Conservation (phyloP, 2,888 invertebrate genomes). For the Yponomeuta cagnagella region DNA sequence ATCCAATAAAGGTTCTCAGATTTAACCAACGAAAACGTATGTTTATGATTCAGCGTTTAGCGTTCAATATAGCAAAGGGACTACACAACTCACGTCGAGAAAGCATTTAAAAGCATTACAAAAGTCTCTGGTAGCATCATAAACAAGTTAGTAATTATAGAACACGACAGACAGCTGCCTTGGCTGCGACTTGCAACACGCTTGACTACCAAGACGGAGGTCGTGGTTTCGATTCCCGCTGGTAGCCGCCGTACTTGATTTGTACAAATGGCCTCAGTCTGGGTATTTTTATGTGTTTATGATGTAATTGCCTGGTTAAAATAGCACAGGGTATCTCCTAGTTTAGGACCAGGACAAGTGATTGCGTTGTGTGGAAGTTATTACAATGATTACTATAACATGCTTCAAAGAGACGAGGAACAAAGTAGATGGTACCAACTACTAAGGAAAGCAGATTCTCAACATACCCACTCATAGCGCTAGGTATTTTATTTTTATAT, state of each 20-base stretch:
- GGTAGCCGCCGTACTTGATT: too few relatives aligned
- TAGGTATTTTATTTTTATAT: background rate
- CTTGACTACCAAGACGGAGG: too few relatives aligned
- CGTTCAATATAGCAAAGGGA: slow-evolving; percentile 32
- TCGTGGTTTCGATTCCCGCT: too few relatives aligned
- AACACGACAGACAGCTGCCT: background rate
- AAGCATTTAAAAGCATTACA: slow-evolving; percentile 7
- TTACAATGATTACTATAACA: too few relatives aligned
- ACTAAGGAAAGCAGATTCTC: background rate
- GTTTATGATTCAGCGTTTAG: slow-evolving; percentile 29
- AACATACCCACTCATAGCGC: background rate
- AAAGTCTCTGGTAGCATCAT: background rate
- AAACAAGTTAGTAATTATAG: background rate
- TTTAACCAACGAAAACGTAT: slow-evolving; percentile 28
- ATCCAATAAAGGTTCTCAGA: background rate
- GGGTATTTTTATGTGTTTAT: too few relatives aligned
- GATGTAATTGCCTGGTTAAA: too few relatives aligned
- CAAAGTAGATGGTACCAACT: background rate
- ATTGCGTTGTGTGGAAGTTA: too few relatives aligned
- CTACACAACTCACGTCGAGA: background rate
- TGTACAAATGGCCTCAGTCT: too few relatives aligned
- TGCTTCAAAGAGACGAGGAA: background rate
- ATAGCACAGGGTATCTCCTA: too few relatives aligned
- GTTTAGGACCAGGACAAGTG: too few relatives aligned
- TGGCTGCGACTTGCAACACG: too few relatives aligned